Evolutionary conservation across 2,888 invertebrate genomes (phyloP), one percentile per base, ranked within the genome.

Genomic region (Dasysyrphus albostriatus): DNA sequence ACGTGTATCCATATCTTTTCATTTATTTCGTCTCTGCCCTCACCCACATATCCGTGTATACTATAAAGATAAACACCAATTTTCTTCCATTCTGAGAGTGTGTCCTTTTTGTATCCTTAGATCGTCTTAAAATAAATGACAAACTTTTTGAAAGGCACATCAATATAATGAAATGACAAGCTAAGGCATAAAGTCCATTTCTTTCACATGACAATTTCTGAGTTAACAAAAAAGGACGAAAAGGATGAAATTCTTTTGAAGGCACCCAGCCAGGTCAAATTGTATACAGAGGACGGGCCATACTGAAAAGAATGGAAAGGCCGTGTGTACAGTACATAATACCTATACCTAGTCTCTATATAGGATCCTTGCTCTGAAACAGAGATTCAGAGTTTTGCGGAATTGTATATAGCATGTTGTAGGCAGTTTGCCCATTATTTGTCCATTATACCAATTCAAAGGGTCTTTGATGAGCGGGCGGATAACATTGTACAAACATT

Each of bases 361-460:
- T 4, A 39, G 51, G 73, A 24, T 73, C 73, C 69, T 51, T 61
- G 49, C 44, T 78, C 49, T 56, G 9, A 61, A 42, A 42, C 61
- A 42, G 61, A 19, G 19, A 67, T 49, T 34, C 47, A 56, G 77
- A 77, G 83, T 87, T 54, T 69, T 87, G 78, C 74, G 70, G 74
- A 78, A 82, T 58, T 10, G 12, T 39, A 12, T 39, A 10, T 42
- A 42, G 77, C 59, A 78, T 87, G 83, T 87, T 79, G 87, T 83
- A 87, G 87, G 87, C 87, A 83, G 87, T 87, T 87, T 87, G 87
- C 59, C 87, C 83, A 87, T 87, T 87, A 87, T 87, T 87, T 87
- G 87, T 83, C 87, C 83, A 83, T 87, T 87, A 87, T 87, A 79
- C 54, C 79, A 87, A 75, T 87, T 87, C 70, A 87, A 87, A 87